Conservation (phyloP, 2,888 invertebrate genomes). For the Cheilosia variabilis region DNA sequence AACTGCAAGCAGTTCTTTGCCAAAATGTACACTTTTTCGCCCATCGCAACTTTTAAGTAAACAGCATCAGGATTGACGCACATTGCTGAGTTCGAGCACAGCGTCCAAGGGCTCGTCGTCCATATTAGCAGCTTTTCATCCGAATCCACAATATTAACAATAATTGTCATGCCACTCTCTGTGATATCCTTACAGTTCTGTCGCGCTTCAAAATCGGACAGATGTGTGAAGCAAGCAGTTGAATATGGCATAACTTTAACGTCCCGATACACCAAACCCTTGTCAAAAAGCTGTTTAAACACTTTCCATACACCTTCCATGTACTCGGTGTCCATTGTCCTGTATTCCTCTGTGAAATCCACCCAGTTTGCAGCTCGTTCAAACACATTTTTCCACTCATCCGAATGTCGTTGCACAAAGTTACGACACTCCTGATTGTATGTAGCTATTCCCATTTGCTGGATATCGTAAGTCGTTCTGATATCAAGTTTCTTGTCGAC, state of each 20-base stretch:
- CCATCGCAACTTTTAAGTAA: conserved; percentile 91
- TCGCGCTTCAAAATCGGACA: conserved; percentile 98
- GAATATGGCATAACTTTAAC: conserved; percentile 99
- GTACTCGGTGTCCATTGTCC: conserved; percentile 96
- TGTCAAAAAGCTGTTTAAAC: conserved; percentile 95
- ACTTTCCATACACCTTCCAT: conserved; percentile 99
- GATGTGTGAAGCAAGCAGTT: conserved; percentile 95
- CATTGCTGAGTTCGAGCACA: conserved; percentile 95
- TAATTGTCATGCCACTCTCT: conserved; percentile 95
- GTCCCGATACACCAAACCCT: conserved; percentile 96
- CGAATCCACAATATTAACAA: conserved; percentile 89
- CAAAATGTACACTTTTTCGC: conserved; percentile 84
- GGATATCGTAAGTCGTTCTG: conserved; percentile 96
- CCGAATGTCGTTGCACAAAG: conserved; percentile 96
- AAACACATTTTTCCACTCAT: conserved; percentile 93
- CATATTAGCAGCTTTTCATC: conserved; percentile 84
- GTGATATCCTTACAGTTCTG: conserved; percentile 98
- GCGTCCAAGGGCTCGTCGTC: conserved; percentile 99
- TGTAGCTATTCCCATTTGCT: conserved; percentile 95
- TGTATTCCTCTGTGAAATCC: conserved; percentile 98
- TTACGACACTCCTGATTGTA: conserved; percentile 97
- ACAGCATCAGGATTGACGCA: conserved; percentile 94
- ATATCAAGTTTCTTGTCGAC: conserved; percentile 93
- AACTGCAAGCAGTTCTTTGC: conserved; percentile 91
- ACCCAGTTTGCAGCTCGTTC: conserved; percentile 97